These are phyloP conservation scores for Eilema depressum DNA, from an alignment of 2,888 invertebrate species.

Conservation along the genomic window DNA sequence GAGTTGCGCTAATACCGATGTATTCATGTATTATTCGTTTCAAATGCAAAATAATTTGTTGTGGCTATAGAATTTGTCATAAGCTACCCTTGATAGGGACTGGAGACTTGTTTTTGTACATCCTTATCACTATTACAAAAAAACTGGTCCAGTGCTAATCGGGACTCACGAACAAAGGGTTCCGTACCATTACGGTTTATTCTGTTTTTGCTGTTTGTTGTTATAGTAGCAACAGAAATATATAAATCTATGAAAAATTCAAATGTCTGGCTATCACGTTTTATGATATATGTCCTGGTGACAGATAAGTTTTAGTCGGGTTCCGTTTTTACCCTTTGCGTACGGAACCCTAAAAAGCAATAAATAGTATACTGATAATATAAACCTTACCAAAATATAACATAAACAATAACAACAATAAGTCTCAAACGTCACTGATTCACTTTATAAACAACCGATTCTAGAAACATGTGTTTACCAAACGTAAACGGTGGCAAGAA, in stretches of 20 bases:
- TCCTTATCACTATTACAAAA: not conserved
- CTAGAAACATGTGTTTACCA: slow-evolving; percentile 1
- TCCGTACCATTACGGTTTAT: no score
- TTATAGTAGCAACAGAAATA: no score
- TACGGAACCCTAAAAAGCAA: no score
- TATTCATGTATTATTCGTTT: not conserved
- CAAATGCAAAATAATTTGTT: not conserved
- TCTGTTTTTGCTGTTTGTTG: no score
- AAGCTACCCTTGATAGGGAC: not conserved
- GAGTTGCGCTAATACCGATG: not conserved
- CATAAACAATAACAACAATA: slow-evolving; percentile 11
- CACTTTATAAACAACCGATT: not conserved
- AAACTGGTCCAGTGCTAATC: not conserved
- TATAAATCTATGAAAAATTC: no score
- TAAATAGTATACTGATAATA: not conserved
- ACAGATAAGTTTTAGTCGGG: no score
- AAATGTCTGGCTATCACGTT: no score
- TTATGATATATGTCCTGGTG: no score
- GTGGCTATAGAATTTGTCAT: not conserved
- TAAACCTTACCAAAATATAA: not conserved
- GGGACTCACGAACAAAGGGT: no score
- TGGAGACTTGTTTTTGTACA: not conserved
- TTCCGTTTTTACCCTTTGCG: no score
- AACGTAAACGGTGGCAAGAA: slow-evolving; percentile 2
- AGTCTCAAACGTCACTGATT: slow-evolving; percentile 2